Evolutionary conservation across 2,113 vertebrate species (phyloP).

Genomic region (Echinops telfairi): DNA sequence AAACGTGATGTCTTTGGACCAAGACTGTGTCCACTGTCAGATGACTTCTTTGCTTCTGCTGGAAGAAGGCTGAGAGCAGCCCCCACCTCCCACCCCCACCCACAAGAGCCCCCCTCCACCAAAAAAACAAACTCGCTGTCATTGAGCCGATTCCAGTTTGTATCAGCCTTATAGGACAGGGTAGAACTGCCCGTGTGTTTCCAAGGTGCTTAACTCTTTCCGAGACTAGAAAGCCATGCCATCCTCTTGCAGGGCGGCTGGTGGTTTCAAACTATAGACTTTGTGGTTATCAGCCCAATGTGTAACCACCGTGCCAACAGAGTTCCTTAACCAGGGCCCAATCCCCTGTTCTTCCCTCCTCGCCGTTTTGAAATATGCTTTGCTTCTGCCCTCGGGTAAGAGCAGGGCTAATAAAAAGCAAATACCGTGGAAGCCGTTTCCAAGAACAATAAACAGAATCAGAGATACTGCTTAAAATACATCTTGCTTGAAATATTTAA

Average conservation of each 20-base stretch:
- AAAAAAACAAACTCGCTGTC: too few species aligned
- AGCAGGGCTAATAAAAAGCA: slow-evolving; percentile 64
- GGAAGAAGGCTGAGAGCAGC: neutral
- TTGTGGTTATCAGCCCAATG: too few species aligned
- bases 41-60: neutral
- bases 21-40: neutral
- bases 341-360: neutral
- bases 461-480: slow-evolving; percentile 57
- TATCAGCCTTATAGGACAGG: too few species aligned
- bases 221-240: too few species aligned
- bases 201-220: too few species aligned
- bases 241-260: too few species aligned
- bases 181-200: too few species aligned
- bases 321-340: neutral
- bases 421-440: slow-evolving; percentile 55
- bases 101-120: too few species aligned
- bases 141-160: too few species aligned
- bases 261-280: too few species aligned
- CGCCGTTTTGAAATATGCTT: slow-evolving; percentile 39
- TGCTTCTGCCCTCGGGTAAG: slow-evolving; percentile 43
- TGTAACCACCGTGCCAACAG: too few species aligned
- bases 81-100: rapidly evolving
- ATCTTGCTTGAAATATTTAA: slow-evolving; percentile 19
- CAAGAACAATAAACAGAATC: slow-evolving; percentile 60
- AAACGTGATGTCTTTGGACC: neutral